phyloP scores from a whole-genome alignment of 2,113 vertebrate species.

The Andinoacara biseriatus region DNA sequence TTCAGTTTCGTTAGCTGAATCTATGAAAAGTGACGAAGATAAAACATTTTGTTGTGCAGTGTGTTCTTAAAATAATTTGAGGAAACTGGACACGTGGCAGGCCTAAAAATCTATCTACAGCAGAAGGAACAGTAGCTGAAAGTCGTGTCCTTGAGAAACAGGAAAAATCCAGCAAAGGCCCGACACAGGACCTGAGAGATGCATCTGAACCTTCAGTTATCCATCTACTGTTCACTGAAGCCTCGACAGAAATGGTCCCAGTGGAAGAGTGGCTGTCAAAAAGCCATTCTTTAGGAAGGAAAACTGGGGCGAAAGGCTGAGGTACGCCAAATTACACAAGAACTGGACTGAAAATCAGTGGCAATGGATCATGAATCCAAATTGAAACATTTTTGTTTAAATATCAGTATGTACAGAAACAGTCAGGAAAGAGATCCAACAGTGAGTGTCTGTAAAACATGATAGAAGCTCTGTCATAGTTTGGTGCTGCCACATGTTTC shows the following conservation, averaged over 20 bases:
- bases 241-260: neutral
- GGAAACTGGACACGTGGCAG: too few species aligned
- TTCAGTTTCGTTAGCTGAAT: too few species aligned
- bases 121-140: neutral
- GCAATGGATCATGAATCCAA: too few species aligned
- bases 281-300: neutral
- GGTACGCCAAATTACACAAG: neutral
- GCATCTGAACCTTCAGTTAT: neutral
- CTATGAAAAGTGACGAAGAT: too few species aligned
- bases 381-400: too few species aligned
- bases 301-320: neutral
- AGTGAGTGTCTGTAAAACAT: neutral
- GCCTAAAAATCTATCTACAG: too few species aligned
- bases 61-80: too few species aligned
- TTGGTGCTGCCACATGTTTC: neutral
- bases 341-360: neutral
- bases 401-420: neutral
- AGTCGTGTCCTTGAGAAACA: neutral
- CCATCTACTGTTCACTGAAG: neutral
- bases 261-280: neutral
- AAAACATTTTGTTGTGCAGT: too few species aligned
- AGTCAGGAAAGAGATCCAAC: neutral
- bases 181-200: neutral
- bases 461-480: neutral
- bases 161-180: neutral